Conservation (phyloP, 1,140 invertebrate genomes). For the Drosophila lacteicornis region DNA sequence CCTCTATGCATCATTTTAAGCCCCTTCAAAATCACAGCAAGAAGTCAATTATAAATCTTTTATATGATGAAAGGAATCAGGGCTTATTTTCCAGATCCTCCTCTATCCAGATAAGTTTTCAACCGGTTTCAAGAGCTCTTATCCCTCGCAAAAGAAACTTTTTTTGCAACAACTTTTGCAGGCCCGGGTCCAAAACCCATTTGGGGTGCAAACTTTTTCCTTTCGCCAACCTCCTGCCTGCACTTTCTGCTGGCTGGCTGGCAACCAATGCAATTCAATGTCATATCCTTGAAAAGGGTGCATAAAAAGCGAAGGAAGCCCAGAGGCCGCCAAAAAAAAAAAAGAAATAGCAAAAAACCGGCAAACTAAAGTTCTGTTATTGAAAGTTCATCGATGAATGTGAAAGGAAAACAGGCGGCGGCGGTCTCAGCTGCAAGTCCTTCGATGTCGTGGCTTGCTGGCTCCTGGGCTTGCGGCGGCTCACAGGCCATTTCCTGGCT, state of each 20-base stretch:
- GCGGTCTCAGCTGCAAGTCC: constrained; percentile 29
- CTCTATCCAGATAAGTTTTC: constrained; percentile 22
- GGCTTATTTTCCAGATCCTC: constrained; percentile 17
- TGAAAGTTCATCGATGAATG: constrained; percentile 82
- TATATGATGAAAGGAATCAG: constrained; percentile 5
- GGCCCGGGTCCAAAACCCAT: background rate
- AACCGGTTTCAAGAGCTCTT: constrained; percentile 28
- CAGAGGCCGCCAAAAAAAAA: constrained; percentile 26
- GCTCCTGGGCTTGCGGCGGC: constrained; percentile 61
- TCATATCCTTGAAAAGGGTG: constrained; percentile 74
- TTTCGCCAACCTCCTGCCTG: constrained; percentile 29
- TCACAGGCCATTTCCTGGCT: constrained; percentile 76
- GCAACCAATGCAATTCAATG: constrained; percentile 74
- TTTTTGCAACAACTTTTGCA: constrained; percentile 43
- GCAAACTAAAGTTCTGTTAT: constrained; percentile 65
- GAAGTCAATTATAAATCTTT: constrained; percentile 43
- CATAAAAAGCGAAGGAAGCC: constrained; percentile 43
- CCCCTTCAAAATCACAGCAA: background rate
- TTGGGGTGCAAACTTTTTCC: constrained; percentile 39
- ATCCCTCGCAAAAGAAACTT: constrained; percentile 35
- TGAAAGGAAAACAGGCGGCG: constrained; percentile 40
- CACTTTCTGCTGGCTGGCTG: constrained; percentile 48
- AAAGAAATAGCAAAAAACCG: constrained; percentile 19
- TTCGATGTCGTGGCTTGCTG: constrained; percentile 39
- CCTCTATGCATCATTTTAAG: background rate